Conservation (phyloP, 2,797 vertebrate species). For the Cephalopachus bancanus region DNA sequence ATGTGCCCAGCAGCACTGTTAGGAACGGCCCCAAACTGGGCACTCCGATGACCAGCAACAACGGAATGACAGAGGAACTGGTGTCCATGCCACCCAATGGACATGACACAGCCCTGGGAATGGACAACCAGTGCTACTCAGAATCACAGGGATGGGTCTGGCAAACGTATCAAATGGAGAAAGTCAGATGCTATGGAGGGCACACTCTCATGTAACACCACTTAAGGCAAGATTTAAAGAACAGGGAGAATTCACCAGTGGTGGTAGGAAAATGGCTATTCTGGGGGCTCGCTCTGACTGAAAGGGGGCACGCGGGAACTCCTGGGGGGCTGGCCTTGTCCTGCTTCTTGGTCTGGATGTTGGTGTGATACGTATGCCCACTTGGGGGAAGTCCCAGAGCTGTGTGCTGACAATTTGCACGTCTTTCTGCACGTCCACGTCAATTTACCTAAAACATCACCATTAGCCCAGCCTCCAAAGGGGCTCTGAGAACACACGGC, state of each 20-base stretch:
- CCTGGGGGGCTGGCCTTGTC: fast-evolving
- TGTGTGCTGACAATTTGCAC: fast-evolving
- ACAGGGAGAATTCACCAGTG: background rate
- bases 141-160: background rate
- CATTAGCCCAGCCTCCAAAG: background rate
- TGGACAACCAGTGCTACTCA: background rate
- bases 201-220: fast-evolving
- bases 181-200: background rate
- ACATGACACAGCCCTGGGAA: background rate
- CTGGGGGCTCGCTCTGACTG: background rate
- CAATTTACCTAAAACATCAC: background rate
- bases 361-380: background rate
- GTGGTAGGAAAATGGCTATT: background rate
- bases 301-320: fast-evolving
- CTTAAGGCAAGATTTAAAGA: background rate
- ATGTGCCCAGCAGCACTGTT: fast-evolving
- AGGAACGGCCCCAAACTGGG: background rate
- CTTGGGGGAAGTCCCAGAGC: background rate
- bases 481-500: background rate
- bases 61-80: fast-evolving
- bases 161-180: background rate
- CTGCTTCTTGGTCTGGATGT: background rate
- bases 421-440: background rate
- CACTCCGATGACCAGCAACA: too few relatives aligned
- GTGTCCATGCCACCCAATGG: fast-evolving